Evolutionary conservation across 64 coral and sea anemone species (phyloP).

Genomic region (Stylophora pistillata): DNA sequence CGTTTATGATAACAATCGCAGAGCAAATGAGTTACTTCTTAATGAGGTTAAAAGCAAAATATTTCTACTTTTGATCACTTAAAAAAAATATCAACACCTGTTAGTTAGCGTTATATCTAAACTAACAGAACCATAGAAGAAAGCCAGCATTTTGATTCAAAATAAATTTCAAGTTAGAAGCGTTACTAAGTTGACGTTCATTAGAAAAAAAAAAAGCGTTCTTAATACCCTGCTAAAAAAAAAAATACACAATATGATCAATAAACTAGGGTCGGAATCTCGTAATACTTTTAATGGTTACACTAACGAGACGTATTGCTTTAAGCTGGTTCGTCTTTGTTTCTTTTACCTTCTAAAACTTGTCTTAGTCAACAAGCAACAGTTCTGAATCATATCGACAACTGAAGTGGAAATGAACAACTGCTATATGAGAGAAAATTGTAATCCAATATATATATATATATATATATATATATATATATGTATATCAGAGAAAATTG

Average conservation of each 20-base stretch:
- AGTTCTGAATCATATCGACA: neutral
- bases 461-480: too few species aligned
- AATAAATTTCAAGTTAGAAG: neutral
- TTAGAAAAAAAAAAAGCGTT: neutral
- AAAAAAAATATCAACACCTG: neutral
- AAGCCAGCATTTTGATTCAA: neutral
- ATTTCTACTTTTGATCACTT: neutral
- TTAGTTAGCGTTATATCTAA: neutral
- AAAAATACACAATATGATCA: too few species aligned
- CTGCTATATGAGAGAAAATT: neutral
- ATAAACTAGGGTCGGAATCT: too few species aligned
- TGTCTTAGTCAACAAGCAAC: neutral
- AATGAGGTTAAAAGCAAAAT: slow-evolving; percentile 10
- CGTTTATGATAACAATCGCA: neutral
- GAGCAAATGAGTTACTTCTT: neutral
- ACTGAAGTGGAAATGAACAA: neutral
- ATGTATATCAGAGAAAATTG: too few species aligned
- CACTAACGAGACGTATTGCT: neutral
- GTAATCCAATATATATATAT: too few species aligned
- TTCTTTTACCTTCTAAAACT: neutral
- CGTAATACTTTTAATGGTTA: neutral
- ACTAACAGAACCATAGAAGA: neutral
- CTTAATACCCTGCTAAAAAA: too few species aligned
- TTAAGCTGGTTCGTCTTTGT: neutral
- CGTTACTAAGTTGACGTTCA: neutral